Percentiles rank a stretch among this genome's conserved stretches.
Evolutionary conservation across 1,140 invertebrate species (phyloP).

Genomic region (Acromyrmex echinatior): DNA sequence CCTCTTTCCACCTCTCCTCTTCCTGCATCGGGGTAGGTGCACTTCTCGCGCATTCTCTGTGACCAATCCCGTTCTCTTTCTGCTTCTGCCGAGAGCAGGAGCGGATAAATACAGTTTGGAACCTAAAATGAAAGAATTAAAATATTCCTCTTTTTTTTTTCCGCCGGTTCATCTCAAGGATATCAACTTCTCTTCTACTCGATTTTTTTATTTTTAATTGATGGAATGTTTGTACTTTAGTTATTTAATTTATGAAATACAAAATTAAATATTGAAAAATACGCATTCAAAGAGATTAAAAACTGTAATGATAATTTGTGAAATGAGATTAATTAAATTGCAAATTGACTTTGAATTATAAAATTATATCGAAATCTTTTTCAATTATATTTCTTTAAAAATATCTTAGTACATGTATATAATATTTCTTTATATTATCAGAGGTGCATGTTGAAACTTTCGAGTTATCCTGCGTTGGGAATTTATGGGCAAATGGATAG

Average conservation of each 20-base stretch:
- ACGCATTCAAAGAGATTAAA: neutral
- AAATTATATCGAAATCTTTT: neutral
- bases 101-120: neutral
- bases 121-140: conserved; percentile 7
- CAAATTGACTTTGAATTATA: neutral
- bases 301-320: neutral
- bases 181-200: neutral
- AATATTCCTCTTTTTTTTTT: neutral
- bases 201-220: neutral
- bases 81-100: conserved; percentile 19
- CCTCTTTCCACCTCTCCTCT: conserved; percentile 19
- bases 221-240: neutral
- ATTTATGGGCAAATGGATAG: conserved; percentile 34
- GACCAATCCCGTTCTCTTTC: conserved; percentile 46
- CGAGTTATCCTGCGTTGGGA: conserved; percentile 7
- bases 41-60: conserved; percentile 59
- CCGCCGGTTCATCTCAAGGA: neutral
- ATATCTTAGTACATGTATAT: neutral
- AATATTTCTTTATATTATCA: neutral
- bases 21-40: conserved; percentile 37
- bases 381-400: neutral
- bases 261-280: neutral
- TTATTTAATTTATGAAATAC: neutral
- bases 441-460: neutral
- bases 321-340: neutral